Conservation (phyloP, 2,113 vertebrate genomes). For the Aptenodytes forsteri region DNA sequence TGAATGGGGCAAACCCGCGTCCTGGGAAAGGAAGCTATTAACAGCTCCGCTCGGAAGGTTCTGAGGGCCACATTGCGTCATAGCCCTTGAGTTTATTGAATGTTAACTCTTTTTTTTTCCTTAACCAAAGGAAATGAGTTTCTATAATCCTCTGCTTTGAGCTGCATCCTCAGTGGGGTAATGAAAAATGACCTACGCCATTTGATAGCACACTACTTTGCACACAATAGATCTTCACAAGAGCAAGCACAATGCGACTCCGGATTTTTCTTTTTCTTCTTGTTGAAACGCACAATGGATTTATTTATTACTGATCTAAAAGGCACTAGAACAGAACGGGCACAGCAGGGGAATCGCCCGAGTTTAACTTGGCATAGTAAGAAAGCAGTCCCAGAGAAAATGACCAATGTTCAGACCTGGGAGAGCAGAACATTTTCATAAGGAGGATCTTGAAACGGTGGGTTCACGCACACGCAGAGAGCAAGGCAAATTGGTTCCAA, state of each 20-base stretch:
- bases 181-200: constrained; percentile 64
- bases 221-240: constrained; percentile 64
- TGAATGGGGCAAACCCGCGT: constrained; percentile 47
- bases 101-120: constrained; percentile 53
- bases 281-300: constrained; percentile 14
- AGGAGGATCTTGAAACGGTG: constrained; percentile 23
- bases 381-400: constrained; percentile 28
- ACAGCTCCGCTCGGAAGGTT: constrained; percentile 66
- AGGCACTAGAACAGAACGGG: constrained; percentile 34
- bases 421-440: constrained; percentile 1
- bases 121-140: constrained; percentile 73
- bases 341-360: not conserved
- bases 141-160: constrained; percentile 69
- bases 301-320: constrained; percentile 55
- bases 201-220: constrained; percentile 44
- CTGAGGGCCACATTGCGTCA: constrained; percentile 60
- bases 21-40: constrained; percentile 80
- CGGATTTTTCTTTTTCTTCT: not conserved
- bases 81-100: constrained; percentile 60
- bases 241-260: not conserved
- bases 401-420: not conserved
- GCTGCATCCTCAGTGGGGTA: constrained; percentile 60
- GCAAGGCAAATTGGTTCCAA: not conserved
- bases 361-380: constrained; percentile 31
- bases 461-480: not conserved